Evolutionary conservation across 2,888 invertebrate species (phyloP).

Genomic region (Cheilosia vernalis): DNA sequence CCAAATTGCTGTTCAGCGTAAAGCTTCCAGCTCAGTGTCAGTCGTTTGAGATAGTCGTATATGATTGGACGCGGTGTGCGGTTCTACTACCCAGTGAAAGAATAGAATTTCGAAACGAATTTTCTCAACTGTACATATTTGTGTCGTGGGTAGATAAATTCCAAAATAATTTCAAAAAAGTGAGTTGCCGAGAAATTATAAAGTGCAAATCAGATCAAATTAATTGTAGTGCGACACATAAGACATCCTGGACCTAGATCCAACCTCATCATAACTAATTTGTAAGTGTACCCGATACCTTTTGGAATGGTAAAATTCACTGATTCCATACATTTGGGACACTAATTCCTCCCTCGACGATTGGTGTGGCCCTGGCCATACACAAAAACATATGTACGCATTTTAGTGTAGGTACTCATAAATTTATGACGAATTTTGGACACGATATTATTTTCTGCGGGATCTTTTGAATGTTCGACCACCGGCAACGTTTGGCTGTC

Average conservation of each 20-base stretch:
- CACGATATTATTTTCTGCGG: too few species aligned
- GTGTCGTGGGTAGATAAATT: background rate
- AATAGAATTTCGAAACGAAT: background rate
- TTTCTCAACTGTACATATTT: background rate
- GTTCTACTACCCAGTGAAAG: background rate
- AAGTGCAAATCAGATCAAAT: background rate
- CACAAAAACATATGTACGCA: too few species aligned
- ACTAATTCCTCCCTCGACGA: too few species aligned
- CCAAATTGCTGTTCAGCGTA: conserved; percentile 41
- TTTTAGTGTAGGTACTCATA: too few species aligned
- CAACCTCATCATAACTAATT: background rate
- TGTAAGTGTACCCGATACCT: background rate
- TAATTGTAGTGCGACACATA: background rate
- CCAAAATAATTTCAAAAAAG: background rate
- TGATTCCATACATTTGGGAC: too few species aligned
- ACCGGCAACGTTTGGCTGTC: background rate
- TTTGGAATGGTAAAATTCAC: too few species aligned
- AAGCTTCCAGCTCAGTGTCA: conserved; percentile 68
- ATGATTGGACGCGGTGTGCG: conserved; percentile 46
- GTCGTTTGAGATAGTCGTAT: conserved; percentile 58
- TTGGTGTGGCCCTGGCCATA: too few species aligned
- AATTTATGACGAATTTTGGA: too few species aligned
- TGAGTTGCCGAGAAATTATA: background rate
- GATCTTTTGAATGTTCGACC: too few species aligned
- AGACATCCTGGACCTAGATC: background rate